Conservation (phyloP, 1,140 invertebrate species). For the Nomia melanderi region DNA sequence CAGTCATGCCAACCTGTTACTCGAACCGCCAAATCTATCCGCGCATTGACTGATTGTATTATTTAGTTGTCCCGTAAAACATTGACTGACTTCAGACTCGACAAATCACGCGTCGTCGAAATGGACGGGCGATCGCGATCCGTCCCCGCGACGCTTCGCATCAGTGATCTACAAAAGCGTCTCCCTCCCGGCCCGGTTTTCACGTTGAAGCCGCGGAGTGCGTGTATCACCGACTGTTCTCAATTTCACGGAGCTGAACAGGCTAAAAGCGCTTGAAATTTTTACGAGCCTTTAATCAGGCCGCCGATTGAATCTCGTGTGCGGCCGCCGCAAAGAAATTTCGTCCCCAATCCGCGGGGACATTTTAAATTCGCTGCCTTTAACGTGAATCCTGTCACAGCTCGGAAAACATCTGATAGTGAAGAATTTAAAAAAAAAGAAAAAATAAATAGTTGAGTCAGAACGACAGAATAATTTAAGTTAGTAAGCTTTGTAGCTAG, state of each 20-base stretch:
- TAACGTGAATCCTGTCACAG: not conserved
- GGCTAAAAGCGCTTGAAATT: constrained; percentile 23
- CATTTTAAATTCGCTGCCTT: constrained; percentile 1
- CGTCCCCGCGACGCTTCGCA: not conserved
- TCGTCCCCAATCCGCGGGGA: not conserved
- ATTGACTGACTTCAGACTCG: too few species aligned
- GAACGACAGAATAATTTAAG: too few species aligned
- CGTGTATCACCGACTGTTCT: constrained; percentile 16
- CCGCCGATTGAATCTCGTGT: constrained; percentile 37
- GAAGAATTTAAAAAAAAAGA: too few species aligned
- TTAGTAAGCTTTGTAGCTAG: too few species aligned
- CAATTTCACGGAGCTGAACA: not conserved
- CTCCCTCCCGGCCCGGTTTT: not conserved
- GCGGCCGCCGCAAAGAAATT: constrained; percentile 29
- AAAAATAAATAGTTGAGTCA: too few species aligned
- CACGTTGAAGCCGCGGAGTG: not conserved
- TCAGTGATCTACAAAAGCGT: not conserved
- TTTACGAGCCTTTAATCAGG: constrained; percentile 42
- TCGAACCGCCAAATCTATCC: too few species aligned
- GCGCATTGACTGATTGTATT: too few species aligned
- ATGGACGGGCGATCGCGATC: constrained; percentile 22
- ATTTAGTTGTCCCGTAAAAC: too few species aligned
- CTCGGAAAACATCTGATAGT: not conserved
- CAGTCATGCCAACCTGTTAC: not conserved
- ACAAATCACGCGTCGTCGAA: too few species aligned